Base-by-base conservation (phyloP, 2,113 vertebrate species). In the Fulmarus glacialis region DNA sequence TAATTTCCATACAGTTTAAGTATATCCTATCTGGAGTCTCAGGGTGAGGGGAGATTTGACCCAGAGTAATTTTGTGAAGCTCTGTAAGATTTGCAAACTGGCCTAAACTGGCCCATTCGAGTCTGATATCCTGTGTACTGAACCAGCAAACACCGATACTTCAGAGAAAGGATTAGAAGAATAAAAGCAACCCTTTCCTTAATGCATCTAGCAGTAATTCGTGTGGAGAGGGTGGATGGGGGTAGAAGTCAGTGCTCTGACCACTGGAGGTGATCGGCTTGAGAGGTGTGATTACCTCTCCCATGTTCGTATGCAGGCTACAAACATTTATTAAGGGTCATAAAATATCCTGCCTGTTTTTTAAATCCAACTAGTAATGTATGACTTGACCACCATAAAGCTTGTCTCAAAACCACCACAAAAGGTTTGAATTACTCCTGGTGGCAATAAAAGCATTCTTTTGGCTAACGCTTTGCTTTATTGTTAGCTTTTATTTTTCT, bases 381-480 rank as follows among this genome's bases (percentile, higher is more conserved):
- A 97, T 87, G 95, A 91, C 90, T 96, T 85, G 85, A 50, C 73
- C 68, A 96, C 84, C 80, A 55, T 98, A 98, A 98, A 98, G 94
- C 82, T 93, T 94, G 87, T 94, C 58, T 90, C 97, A 62, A 96
- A 98, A 95, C 95, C 94, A 97, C 95, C 97, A 97, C 96, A 97
- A 98, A 97, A 98, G 95, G 90, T 97, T 98, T 97, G 96, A 97
- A 96, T 98, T 98, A 97, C 96, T 92, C 96, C 92, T 95, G 92
- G 91, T 93, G 91, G 97, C 96, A 96, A 97, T 98, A 97, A 98
- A 98, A 98, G 75, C 92, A 86, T 97, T 98, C 97, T 97, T 95
- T 91, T 90, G 96, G 89, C 94, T 91, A 90, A 97, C 17, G 48
- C 94, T 97, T 94, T 82, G 79, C 96, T 98, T 98, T 98, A 97